Base-by-base conservation (phyloP, 1,140 invertebrate species). In the Trichonephila clavipes region DNA sequence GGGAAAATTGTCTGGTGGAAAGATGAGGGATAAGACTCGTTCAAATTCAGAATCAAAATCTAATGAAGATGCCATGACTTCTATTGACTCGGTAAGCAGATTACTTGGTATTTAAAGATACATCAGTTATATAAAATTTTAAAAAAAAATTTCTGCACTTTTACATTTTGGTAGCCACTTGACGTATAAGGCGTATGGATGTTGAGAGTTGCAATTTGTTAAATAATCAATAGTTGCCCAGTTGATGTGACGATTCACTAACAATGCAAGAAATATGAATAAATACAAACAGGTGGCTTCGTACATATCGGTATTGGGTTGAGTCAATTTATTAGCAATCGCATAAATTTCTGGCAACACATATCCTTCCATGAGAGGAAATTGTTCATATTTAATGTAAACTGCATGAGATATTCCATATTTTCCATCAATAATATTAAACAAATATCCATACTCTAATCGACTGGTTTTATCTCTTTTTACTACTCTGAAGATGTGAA, bases 161-260 rank as follows among this genome's bases (percentile, higher is more conserved):
- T 40, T 40, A 40, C 4, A 40, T 40, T 40, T 40, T 40, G 66
- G n/a, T n/a, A 18, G 0, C 81, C 81, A 85, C 18, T 85, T 58
- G 1, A 85, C n/a, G 8, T 58, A 44, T 2, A 58, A 24, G 8
- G 44, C 85, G 40, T 87, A 87, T 16, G 34, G 24, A 64, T 87
- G 85, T 34, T 87, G 12, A 7, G 8, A 1, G n/a, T 83, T 85
- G 3, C 90, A 44, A 16, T 66, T 21, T 7, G 19, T 24, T 19
- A 91, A 3, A 51, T 85, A 91, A 18, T 91, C 90, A 18, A 91
- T 64, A 16, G 61, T 91, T 24, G 83, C 44, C 90, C 90, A 91
- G 64, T 91, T 90, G 5, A 1, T 21, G 24, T 85, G 82, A 1
- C 19, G n/a, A 91, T 91, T 91, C 1, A 85, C 59, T 8, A 91